Base-by-base conservation (phyloP, 2,888 invertebrate species). In the Mythimna albipuncta region DNA sequence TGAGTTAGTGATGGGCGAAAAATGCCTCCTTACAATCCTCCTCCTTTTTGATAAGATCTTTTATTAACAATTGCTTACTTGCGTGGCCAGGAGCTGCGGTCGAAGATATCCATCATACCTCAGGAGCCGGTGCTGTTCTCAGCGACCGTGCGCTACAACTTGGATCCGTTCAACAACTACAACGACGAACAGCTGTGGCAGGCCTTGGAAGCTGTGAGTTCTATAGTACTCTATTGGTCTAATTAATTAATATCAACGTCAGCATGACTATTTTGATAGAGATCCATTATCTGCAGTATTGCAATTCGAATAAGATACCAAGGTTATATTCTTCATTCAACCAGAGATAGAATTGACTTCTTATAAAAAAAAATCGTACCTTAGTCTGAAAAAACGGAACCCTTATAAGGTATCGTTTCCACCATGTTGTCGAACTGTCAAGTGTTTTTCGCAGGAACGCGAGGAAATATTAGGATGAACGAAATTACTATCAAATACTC, bases 71-170 rank as follows among this genome's bases (percentile, higher is more conserved):
- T 77, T 41, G 6, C 5, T 50, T 35, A 7, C 5, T 38, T 47
- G 6, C 57, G n/a, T 57, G 26, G 19, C 32, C 96, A 97, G 94
- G 97, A 97, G 64, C 91, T 98, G 52, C 93, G 98, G 32, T 96
- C 96, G 44, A 97, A 97, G 85, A 97, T 98, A 85, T 97, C 98
- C 21, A 98, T 98, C 76, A 98, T 98, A 80, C 98, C 98, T n/a
- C 98, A 98, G 95, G 98, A 98, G 85, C 98, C 98, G 11, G 97
- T 98, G 1, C 90, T 98, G 44, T 98, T 98, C 91, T 97, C 97
- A 11, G 98, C 98, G 26, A 97, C 98, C 2, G 94, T 98, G 75
- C 93, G 98, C 63, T 97, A 97, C 89, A 98, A 98, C 91, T 94
- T 98, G 85, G 98, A 98, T 92, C 98, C 98, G 0, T 98, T 98